Conservation (phyloP, 1,140 invertebrate genomes). For the Pseudachorutes palmiensis region DNA sequence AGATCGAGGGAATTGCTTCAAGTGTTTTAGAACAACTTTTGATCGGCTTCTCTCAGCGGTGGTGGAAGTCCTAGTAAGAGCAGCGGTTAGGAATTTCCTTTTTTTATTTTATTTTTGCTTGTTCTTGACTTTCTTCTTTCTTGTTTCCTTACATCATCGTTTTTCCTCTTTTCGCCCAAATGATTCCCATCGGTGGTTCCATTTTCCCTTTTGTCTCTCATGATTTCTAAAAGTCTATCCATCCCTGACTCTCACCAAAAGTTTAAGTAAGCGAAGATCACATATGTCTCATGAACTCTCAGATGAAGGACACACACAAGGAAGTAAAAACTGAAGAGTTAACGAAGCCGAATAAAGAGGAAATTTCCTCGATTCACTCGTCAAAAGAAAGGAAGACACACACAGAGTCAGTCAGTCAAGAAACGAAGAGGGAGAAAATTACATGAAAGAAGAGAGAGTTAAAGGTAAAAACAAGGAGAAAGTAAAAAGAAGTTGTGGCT, state of each 20-base stretch:
- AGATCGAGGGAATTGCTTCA: constrained; percentile 13
- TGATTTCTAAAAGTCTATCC: constrained; percentile 6
- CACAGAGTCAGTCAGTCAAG: neutral
- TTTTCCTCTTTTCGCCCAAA: neutral
- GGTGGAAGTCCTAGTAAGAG: too few species aligned
- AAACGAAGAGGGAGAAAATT: neutral
- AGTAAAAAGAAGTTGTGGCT: neutral
- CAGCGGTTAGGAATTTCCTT: too few species aligned
- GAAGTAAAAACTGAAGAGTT: constrained; percentile 16
- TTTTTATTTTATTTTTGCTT: too few species aligned
- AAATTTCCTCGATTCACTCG: constrained; percentile 23
- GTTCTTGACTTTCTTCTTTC: neutral
- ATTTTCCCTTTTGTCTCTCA: neutral
- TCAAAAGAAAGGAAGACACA: neutral
- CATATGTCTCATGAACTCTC: neutral
- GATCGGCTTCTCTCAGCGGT: too few species aligned
- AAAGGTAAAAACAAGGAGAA: constrained; percentile 7
- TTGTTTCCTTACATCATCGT: neutral
- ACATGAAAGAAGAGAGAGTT: neutral
- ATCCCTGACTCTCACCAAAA: neutral
- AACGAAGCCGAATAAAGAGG: constrained; percentile 22
- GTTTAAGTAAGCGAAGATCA: constrained; percentile 9
- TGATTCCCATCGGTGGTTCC: constrained; percentile 5
- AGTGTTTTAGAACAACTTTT: constrained; percentile 7
- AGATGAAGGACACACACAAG: constrained; percentile 9